These are phyloP conservation scores for Linyphia triangularis DNA, from an alignment of 2,888 invertebrate genomes.

Conservation along the genomic window DNA sequence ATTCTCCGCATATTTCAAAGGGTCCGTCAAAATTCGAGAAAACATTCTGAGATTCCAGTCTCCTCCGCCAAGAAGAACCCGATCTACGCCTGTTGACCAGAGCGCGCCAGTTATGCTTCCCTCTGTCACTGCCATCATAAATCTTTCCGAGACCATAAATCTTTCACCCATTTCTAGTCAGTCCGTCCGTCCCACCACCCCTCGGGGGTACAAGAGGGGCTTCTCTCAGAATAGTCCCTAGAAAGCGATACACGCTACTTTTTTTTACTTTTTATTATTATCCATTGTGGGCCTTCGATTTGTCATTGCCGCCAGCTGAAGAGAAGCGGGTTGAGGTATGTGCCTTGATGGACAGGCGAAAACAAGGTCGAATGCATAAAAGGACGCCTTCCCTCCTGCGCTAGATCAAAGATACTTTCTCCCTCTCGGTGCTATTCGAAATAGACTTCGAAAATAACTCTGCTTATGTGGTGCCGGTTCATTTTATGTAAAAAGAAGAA, in stretches of 20 bases:
- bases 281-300: slow-evolving; percentile 66
- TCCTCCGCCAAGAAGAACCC: not conserved
- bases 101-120: slow-evolving; percentile 63
- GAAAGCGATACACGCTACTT: slow-evolving; percentile 64
- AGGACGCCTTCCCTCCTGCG: not conserved
- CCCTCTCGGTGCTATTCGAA: not conserved
- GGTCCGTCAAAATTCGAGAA: too few relatives aligned
- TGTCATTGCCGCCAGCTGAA: slow-evolving; percentile 47
- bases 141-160: slow-evolving; percentile 69
- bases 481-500: too few relatives aligned
- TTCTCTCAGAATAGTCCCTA: slow-evolving; percentile 66
- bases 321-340: slow-evolving; percentile 37
- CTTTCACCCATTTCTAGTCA: slow-evolving; percentile 67
- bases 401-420: slow-evolving; percentile 52
- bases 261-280: too few relatives aligned
- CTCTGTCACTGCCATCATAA: slow-evolving; percentile 71
- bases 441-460: too few relatives aligned
- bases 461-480: too few relatives aligned
- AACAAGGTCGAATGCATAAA: slow-evolving; percentile 38
- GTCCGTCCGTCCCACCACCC: slow-evolving; percentile 34
- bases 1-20: too few relatives aligned
- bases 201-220: slow-evolving; percentile 49
- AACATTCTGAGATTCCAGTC: too few relatives aligned
- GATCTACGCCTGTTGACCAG: slow-evolving; percentile 40
- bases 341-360: slow-evolving; percentile 26